phyloP scores from a whole-genome alignment of 2,797 vertebrate genomes.

The Neosilurus hyrtlii region DNA sequence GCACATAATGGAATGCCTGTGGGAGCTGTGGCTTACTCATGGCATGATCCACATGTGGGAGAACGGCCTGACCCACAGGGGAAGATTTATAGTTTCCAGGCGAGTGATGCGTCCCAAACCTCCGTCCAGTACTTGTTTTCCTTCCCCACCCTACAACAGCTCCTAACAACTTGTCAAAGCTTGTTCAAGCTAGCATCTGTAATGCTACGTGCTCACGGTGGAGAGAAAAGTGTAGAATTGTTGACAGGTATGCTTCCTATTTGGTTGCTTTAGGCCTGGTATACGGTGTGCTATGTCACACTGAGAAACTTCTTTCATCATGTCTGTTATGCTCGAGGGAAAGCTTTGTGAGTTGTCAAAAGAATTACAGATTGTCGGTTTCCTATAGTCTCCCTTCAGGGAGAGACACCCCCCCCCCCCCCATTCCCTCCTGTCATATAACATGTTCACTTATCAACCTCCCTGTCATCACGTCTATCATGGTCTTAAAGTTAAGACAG shows the following conservation, averaged over 20 bases:
- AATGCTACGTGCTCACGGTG: slow-evolving; percentile 3
- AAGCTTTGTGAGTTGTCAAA: slow-evolving; percentile 55
- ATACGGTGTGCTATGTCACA: slow-evolving; percentile 47
- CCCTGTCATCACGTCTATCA: not conserved
- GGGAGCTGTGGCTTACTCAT: slow-evolving; percentile 53
- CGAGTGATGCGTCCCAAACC: slow-evolving; percentile 58
- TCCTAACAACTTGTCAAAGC: slow-evolving; percentile 44
- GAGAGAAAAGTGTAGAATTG: slow-evolving; percentile 61
- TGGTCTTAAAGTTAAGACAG: not conserved
- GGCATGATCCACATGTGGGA: slow-evolving; percentile 61
- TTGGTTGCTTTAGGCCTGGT: slow-evolving; percentile 58
- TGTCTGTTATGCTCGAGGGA: slow-evolving; percentile 52
- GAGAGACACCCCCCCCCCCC: slow-evolving; percentile 10
- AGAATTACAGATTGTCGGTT: slow-evolving; percentile 60
- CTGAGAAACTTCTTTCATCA: slow-evolving; percentile 61
- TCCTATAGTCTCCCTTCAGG: slow-evolving; percentile 33
- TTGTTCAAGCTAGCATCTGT: slow-evolving; percentile 22
- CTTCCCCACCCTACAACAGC: not conserved
- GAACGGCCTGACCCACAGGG: slow-evolving; percentile 57
- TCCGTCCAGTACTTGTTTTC: slow-evolving; percentile 45
- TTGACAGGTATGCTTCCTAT: slow-evolving; percentile 62
- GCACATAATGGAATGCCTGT: slow-evolving; percentile 48
- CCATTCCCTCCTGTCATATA: not conserved
- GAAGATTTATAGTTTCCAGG: slow-evolving; percentile 59
- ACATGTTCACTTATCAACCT: slow-evolving; percentile 4